Conservation (phyloP, 2,113 vertebrate species). For the Montifringilla adamsi region DNA sequence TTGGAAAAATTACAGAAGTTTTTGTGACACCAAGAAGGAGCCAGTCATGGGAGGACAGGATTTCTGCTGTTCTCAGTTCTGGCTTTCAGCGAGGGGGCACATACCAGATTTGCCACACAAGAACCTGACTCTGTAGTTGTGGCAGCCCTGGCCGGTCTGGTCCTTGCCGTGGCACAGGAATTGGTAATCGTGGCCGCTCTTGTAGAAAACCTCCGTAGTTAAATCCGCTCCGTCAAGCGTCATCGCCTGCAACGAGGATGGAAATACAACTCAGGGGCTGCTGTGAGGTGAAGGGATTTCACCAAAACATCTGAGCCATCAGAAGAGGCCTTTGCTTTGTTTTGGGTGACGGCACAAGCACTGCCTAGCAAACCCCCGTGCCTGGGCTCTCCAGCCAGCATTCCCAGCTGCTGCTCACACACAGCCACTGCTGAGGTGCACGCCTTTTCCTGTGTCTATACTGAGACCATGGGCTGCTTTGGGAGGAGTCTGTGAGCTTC, state of each 20-base stretch:
- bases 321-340: not conserved
- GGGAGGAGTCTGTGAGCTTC: not conserved
- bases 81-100: not conserved
- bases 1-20: not conserved
- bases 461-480: not conserved
- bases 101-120: slow-evolving; percentile 91
- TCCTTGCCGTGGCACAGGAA: slow-evolving; percentile 87
- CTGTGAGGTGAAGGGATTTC: not conserved
- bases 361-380: not conserved
- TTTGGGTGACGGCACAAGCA: not conserved
- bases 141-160: slow-evolving; percentile 80
- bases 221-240: slow-evolving; percentile 80
- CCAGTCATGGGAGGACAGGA: not conserved
- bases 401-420: not conserved
- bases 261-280: not conserved
- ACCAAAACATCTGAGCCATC: not conserved
- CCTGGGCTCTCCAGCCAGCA: not conserved
- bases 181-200: slow-evolving; percentile 84
- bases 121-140: slow-evolving; percentile 89
- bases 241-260: slow-evolving; percentile 72
- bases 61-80: not conserved
- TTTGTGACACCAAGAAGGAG: not conserved
- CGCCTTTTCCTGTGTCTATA: not conserved
- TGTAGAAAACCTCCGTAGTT: slow-evolving; percentile 86
- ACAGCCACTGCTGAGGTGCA: not conserved